Evolutionary conservation across 2,888 invertebrate genomes (phyloP).

Genomic region (Drosophila austrosaltans): DNA sequence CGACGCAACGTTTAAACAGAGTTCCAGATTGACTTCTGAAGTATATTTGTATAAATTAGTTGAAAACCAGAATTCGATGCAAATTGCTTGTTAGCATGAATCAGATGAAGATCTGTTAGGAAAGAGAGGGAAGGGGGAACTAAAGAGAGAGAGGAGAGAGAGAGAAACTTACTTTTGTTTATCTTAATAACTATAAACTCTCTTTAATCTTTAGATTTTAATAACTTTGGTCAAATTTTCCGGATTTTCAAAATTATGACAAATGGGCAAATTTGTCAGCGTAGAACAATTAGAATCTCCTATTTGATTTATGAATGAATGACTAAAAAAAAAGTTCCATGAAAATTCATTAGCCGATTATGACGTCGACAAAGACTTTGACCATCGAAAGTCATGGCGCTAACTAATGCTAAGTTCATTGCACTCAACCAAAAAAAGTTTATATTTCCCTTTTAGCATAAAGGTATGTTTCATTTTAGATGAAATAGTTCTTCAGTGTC

Average conservation of each 20-base stretch:
- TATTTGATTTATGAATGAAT: background rate
- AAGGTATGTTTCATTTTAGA: background rate
- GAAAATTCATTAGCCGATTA: background rate
- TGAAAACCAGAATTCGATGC: background rate
- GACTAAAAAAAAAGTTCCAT: constrained; percentile 1
- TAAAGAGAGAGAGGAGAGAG: no score
- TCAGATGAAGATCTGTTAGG: constrained; percentile 2
- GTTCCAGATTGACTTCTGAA: constrained; percentile 40
- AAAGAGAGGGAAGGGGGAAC: background rate
- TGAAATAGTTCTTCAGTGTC: constrained; percentile 30
- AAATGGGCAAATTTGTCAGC: constrained; percentile 28
- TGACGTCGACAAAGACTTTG: constrained; percentile 18
- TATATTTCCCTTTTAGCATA: constrained; percentile 28
- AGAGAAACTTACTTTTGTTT: no score
- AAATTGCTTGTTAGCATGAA: constrained; percentile 5
- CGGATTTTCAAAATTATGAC: constrained; percentile 39
- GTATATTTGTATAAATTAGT: constrained; percentile 16
- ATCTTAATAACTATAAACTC: no score
- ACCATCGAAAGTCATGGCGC: constrained; percentile 31
- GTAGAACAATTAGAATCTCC: background rate
- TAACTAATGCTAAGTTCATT: constrained; percentile 45
- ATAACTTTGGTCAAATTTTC: background rate
- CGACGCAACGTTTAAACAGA: constrained; percentile 24
- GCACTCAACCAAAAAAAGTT: constrained; percentile 28
- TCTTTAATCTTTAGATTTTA: background rate